A percentile compares a stretch with the other conserved stretches of the same genome.
phyloP scores from a whole-genome alignment of 35 echinoderm and acorn worm genomes.

The Ptychodera flava region DNA sequence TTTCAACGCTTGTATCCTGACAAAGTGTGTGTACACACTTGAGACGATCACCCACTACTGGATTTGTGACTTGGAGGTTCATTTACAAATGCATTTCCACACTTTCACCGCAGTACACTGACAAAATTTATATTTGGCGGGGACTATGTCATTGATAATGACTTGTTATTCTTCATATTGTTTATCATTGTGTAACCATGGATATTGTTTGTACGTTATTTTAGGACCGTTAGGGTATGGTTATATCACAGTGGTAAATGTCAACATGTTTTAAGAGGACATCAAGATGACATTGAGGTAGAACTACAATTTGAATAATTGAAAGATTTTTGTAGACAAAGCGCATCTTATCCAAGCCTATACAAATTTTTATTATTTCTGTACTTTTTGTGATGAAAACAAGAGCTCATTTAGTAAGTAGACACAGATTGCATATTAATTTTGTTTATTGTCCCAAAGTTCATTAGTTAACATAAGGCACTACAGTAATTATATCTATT shows the following conservation, averaged over 20 bases:
- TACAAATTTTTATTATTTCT: not conserved
- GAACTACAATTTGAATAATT: not conserved
- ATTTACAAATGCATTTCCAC: no score
- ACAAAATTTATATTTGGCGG: no score
- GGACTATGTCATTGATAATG: no score
- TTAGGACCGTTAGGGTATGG: conserved; percentile 53
- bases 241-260: conserved; percentile 41
- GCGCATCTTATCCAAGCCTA: not conserved
- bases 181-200: no score
- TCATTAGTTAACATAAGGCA: not conserved
- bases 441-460: not conserved
- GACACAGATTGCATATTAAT: not conserved
- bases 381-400: not conserved
- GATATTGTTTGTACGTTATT: no score
- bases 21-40: no score
- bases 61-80: no score
- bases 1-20: no score
- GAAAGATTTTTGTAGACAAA: not conserved
- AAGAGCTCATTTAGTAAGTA: not conserved
- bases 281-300: conserved; percentile 75
- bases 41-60: no score
- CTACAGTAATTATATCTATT: no score
- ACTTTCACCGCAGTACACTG: no score
- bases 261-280: conserved; percentile 50
- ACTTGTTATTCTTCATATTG: no score